These are phyloP conservation scores for Crocidura indochinensis DNA, from an alignment of 2,797 vertebrate genomes.

Conservation along the genomic window DNA sequence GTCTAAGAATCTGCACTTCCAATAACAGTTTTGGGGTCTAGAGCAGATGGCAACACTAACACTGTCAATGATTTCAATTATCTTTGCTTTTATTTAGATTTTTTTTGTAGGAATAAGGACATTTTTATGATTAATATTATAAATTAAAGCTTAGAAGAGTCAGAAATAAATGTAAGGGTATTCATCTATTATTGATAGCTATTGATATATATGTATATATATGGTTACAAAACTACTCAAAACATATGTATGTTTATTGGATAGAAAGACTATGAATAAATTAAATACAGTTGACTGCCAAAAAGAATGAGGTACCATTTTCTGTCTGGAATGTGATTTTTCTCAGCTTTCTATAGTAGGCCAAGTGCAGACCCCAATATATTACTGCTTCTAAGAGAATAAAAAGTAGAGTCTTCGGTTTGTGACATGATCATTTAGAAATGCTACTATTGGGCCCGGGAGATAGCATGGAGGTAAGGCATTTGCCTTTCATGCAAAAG, in stretches of 20 bases:
- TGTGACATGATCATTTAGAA: background rate
- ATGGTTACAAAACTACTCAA: constrained; percentile 51
- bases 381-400: constrained; percentile 8
- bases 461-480: too few relatives aligned
- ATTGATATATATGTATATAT: background rate
- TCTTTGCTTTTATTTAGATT: constrained; percentile 52
- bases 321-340: background rate
- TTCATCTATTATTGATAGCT: constrained; percentile 45
- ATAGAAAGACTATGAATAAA: constrained; percentile 21
- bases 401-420: background rate
- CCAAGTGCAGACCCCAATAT: background rate
- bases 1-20: background rate
- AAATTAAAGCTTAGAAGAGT: constrained; percentile 51
- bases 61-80: background rate
- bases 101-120: constrained; percentile 53
- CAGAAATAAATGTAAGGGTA: background rate
- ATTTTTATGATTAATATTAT: constrained; percentile 23
- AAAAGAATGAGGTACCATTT: background rate
- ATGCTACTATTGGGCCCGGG: too few relatives aligned
- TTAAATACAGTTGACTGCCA: constrained; percentile 11
- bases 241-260: background rate
- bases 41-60: background rate
- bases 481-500: too few relatives aligned
- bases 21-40: background rate
- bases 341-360: background rate